Evolutionary conservation across 2,113 vertebrate species (phyloP).

Genomic region (Tinamus guttatus): DNA sequence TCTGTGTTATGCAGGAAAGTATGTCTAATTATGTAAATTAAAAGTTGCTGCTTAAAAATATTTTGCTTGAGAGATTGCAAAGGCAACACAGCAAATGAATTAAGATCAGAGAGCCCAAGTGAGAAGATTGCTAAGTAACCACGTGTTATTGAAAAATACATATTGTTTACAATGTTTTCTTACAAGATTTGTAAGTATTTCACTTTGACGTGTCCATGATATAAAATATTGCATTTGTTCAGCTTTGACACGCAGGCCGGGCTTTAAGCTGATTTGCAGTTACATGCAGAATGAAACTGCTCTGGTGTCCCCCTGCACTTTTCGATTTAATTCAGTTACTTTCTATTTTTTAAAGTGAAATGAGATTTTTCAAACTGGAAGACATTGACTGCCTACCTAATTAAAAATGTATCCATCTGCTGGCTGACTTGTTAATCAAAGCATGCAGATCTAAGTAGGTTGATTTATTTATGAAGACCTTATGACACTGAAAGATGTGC

Average conservation of each 20-base stretch:
- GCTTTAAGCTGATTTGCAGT: conserved; percentile 20
- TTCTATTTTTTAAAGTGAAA: conserved; percentile 61
- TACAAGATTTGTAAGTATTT: conserved; percentile 76
- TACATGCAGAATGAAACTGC: conserved; percentile 32
- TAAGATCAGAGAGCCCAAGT: conserved; percentile 71
- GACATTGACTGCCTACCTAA: conserved; percentile 72
- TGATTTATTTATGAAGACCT: conserved; percentile 83
- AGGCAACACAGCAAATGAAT: conserved; percentile 71
- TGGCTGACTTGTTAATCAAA: conserved; percentile 74
- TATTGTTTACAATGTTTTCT: conserved; percentile 70
- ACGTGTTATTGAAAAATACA: conserved; percentile 66
- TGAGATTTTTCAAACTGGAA: conserved; percentile 73
- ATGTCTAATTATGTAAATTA: conserved; percentile 77
- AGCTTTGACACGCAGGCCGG: conserved; percentile 46
- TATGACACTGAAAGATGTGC: conserved; percentile 72
- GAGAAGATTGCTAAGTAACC: conserved; percentile 68
- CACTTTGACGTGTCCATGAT: conserved; percentile 70
- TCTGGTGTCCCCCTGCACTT: conserved; percentile 47
- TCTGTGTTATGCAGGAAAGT: conserved; percentile 64
- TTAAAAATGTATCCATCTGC: conserved; percentile 83
- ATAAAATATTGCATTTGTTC: conserved; percentile 58
- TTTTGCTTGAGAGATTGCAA: conserved; percentile 66
- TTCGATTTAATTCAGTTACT: conserved; percentile 68
- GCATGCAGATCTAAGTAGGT: conserved; percentile 72
- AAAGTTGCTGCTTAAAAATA: conserved; percentile 73